Conservation (phyloP, 2,888 invertebrate genomes). For the Plebejus melissa region DNA sequence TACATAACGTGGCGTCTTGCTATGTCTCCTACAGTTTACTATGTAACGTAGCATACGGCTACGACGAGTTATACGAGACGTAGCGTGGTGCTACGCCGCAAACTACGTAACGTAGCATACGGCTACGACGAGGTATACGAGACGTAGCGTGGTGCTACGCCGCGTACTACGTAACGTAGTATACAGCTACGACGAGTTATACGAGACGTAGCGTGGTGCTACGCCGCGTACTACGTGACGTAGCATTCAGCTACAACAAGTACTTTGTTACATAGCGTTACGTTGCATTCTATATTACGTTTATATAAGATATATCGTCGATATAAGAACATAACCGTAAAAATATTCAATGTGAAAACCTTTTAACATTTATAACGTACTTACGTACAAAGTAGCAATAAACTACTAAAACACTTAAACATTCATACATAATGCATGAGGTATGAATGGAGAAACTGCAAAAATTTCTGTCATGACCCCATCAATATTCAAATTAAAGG, state of each 20-base stretch:
- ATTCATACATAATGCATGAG: conserved; percentile 45
- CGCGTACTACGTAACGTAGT: too few species aligned
- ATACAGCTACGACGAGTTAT: too few species aligned
- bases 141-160: neutral
- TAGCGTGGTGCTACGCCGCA: too few species aligned
- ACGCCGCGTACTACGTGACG: neutral
- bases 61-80: too few species aligned
- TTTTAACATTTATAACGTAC: conserved; percentile 1
- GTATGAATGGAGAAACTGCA: conserved; percentile 52
- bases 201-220: neutral
- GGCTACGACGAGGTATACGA: too few species aligned
- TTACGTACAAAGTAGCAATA: neutral
- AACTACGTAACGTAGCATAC: too few species aligned
- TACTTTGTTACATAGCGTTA: neutral
- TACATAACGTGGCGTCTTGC: neutral
- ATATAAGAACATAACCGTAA: neutral
- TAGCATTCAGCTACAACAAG: neutral
- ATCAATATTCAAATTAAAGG: conserved; percentile 74
- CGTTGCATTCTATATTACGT: neutral
- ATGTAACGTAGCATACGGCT: neutral
- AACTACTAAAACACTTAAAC: conserved; percentile 16
- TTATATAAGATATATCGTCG: neutral
- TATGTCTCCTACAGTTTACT: neutral
- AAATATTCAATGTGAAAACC: neutral
- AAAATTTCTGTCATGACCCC: conserved; percentile 49